Percentiles rank a stretch among this genome's conserved stretches.
Evolutionary conservation across 2,888 invertebrate species (phyloP).

Genomic region (Lasioglossum leucozonium): DNA sequence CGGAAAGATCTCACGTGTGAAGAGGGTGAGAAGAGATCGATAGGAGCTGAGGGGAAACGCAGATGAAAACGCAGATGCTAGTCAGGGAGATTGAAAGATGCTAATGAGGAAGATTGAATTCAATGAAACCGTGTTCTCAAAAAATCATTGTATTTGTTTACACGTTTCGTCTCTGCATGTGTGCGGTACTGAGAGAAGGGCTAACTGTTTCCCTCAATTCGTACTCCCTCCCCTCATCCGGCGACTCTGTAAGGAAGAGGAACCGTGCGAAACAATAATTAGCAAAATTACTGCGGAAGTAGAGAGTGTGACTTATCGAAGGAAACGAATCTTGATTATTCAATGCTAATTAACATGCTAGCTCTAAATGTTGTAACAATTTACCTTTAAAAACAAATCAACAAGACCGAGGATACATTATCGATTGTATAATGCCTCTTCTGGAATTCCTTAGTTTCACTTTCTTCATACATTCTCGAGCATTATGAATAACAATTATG

Average conservation of each 20-base stretch:
- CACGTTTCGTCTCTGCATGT: too few species aligned
- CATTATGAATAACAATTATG: neutral
- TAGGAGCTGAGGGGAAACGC: too few species aligned
- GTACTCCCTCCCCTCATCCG: too few species aligned
- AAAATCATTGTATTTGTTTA: too few species aligned
- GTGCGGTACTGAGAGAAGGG: too few species aligned
- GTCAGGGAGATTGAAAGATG: too few species aligned
- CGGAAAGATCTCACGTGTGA: too few species aligned
- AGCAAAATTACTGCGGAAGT: neutral
- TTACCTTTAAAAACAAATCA: neutral
- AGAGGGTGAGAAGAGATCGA: too few species aligned
- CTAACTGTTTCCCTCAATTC: too few species aligned
- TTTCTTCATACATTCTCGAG: neutral
- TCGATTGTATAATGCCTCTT: neutral
- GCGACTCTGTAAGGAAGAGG: neutral
- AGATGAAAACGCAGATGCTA: too few species aligned
- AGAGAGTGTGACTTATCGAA: neutral
- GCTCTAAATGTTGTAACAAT: neutral
- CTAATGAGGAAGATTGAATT: too few species aligned
- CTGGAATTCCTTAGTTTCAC: neutral
- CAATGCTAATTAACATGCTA: neutral
- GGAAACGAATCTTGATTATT: neutral
- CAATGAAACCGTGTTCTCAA: too few species aligned
- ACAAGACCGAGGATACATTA: neutral
- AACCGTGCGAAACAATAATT: neutral